A percentile compares a stretch with the other conserved stretches of the same genome.
phyloP scores from a whole-genome alignment of 2,888 invertebrate species.

The Anoncus sp. region DNA sequence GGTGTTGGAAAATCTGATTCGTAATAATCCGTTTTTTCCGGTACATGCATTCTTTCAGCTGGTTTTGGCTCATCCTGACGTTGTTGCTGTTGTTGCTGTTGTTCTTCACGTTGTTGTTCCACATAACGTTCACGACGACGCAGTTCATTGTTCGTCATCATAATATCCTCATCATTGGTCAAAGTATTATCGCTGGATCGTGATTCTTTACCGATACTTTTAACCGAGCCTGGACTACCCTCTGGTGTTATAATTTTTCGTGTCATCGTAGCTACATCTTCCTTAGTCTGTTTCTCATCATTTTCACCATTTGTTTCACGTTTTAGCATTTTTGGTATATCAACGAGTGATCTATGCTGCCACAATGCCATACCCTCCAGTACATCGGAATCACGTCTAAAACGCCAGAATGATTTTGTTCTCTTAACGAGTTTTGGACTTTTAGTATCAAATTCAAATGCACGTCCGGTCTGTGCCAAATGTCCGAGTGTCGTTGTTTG shows the following conservation, averaged over 20 bases:
- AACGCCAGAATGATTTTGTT: conserved; percentile 94
- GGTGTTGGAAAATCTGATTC: conserved; percentile 81
- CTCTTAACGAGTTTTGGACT: conserved; percentile 87
- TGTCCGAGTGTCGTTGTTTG: conserved; percentile 78
- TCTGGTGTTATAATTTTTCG: conserved; percentile 83
- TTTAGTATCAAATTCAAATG: conserved; percentile 84
- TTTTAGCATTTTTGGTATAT: conserved; percentile 86
- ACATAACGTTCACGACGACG: conserved; percentile 8
- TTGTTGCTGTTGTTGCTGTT: conserved; percentile 32
- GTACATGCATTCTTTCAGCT: conserved; percentile 79
- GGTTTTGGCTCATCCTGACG: conserved; percentile 78
- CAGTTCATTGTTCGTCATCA: background rate
- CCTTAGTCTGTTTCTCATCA: conserved; percentile 74
- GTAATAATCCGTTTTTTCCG: conserved; percentile 77
- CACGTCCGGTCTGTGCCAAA: conserved; percentile 73
- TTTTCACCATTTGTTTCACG: conserved; percentile 84
- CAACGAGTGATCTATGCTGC: conserved; percentile 93
- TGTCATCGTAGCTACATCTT: conserved; percentile 69
- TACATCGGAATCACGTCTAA: conserved; percentile 90
- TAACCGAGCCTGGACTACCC: conserved; percentile 56
- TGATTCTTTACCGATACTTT: conserved; percentile 65
- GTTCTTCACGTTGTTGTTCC: conserved; percentile 41
- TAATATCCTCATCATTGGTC: conserved; percentile 73
- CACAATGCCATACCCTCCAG: conserved; percentile 94
- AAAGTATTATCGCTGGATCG: conserved; percentile 77